These are phyloP conservation scores for Gavia stellata DNA, from an alignment of 2,113 vertebrate species.

Conservation along the genomic window DNA sequence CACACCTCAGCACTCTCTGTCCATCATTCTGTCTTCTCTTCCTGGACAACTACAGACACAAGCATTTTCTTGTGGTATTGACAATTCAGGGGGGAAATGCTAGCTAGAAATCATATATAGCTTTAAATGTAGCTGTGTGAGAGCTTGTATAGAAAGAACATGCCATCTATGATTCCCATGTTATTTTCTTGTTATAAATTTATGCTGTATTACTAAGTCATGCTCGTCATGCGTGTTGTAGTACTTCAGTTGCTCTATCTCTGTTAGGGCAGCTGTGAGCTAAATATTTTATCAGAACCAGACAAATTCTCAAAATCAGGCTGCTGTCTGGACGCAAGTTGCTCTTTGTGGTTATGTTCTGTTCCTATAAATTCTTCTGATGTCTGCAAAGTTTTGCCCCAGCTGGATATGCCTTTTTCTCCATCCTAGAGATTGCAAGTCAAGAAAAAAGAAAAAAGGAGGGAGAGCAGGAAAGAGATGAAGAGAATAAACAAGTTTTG, in stretches of 20 bases:
- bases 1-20: neutral
- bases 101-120: neutral
- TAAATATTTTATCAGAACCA: conserved; percentile 5
- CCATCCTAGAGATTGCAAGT: neutral
- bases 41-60: neutral
- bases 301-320: neutral
- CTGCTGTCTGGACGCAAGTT: neutral
- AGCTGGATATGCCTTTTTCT: conserved; percentile 27
- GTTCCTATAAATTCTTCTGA: conserved; percentile 7
- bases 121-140: neutral
- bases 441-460: neutral
- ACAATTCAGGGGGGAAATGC: neutral
- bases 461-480: neutral
- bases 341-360: neutral
- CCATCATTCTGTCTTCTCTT: neutral
- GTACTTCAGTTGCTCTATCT: neutral
- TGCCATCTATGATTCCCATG: neutral
- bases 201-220: neutral
- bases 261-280: neutral
- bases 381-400: neutral
- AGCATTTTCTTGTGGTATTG: neutral
- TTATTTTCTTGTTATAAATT: neutral
- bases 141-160: neutral
- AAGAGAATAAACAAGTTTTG: neutral
- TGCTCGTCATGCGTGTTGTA: neutral